Evolutionary conservation across 2,888 invertebrate species (phyloP).

Genomic region (Mythimna vitellina): DNA sequence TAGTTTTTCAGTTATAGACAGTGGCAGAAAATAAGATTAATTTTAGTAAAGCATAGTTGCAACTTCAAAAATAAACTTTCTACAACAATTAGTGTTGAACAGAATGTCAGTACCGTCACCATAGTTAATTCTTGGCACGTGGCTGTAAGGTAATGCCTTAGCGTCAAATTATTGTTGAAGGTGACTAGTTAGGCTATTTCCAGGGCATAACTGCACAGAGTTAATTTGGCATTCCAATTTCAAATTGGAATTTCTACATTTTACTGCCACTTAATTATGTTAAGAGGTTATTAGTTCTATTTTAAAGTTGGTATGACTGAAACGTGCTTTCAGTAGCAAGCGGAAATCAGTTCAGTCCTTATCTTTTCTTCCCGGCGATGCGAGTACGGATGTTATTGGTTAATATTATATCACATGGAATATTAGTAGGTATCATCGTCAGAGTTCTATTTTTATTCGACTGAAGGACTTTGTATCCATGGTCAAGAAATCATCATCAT

Average conservation of each 20-base stretch:
- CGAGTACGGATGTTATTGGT: neutral
- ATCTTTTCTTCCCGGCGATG: neutral
- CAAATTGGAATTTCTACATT: constrained; percentile 32
- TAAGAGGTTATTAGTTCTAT: constrained; percentile 17
- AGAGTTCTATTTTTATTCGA: too few relatives aligned
- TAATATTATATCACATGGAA: too few relatives aligned
- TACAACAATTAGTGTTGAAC: constrained; percentile 20
- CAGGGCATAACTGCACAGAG: constrained; percentile 32
- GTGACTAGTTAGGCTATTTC: constrained; percentile 32
- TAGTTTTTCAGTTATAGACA: neutral
- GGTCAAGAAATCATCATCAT: too few relatives aligned
- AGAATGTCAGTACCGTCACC: constrained; percentile 7
- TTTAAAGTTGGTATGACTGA: constrained; percentile 1
- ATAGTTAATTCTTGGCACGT: constrained; percentile 40
- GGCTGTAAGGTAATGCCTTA: constrained; percentile 23
- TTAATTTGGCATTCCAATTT: constrained; percentile 51
- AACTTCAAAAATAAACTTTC: constrained; percentile 8
- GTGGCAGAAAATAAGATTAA: too few relatives aligned
- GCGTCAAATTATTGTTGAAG: constrained; percentile 19
- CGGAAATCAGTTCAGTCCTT: neutral
- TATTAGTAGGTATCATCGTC: too few relatives aligned
- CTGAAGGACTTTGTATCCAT: too few relatives aligned
- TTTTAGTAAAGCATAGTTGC: neutral
- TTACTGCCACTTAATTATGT: constrained; percentile 44
- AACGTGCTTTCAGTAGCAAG: neutral